Percentiles rank a stretch among this genome's conserved stretches.
Conservation (phyloP, 2,888 invertebrate species). For the Salticus scenicus region DNA sequence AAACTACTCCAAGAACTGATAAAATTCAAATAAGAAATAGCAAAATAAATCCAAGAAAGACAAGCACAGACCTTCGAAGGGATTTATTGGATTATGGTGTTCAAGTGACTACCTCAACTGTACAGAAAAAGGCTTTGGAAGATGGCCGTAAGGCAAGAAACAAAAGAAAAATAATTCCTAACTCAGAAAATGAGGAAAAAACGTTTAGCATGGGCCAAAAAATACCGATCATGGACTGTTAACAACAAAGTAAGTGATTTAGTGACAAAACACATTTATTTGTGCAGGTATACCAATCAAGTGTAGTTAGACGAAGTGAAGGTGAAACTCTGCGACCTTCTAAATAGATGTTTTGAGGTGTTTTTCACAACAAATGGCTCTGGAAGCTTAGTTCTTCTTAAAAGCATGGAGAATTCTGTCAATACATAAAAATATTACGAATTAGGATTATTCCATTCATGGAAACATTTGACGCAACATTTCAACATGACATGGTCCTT, state of each 20-base stretch:
- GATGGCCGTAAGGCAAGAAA: not conserved
- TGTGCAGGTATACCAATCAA: no score
- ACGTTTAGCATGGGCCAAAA: not conserved
- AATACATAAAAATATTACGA: not conserved
- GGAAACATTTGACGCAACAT: not conserved
- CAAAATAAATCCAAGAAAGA: slow-evolving; percentile 4
- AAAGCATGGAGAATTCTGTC: not conserved
- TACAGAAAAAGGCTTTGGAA: not conserved
- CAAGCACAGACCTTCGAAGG: slow-evolving; percentile 10
- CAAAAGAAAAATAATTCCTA: not conserved
- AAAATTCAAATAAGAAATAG: not conserved
- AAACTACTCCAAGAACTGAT: slow-evolving; percentile 1
- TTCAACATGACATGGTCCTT: not conserved
- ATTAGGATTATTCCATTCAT: not conserved
- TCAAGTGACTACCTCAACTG: not conserved
- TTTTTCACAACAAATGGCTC: not conserved
- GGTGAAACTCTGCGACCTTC: not conserved
- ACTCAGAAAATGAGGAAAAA: not conserved
- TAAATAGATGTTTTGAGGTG: not conserved
- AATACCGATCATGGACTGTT: not conserved
- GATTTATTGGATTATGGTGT: not conserved
- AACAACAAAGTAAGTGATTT: not conserved
- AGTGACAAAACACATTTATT: no score
- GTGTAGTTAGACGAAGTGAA: no score
- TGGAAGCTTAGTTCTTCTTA: not conserved